phyloP scores from a whole-genome alignment of 2,888 invertebrate genomes.

The Cacoxenus indagator region DNA sequence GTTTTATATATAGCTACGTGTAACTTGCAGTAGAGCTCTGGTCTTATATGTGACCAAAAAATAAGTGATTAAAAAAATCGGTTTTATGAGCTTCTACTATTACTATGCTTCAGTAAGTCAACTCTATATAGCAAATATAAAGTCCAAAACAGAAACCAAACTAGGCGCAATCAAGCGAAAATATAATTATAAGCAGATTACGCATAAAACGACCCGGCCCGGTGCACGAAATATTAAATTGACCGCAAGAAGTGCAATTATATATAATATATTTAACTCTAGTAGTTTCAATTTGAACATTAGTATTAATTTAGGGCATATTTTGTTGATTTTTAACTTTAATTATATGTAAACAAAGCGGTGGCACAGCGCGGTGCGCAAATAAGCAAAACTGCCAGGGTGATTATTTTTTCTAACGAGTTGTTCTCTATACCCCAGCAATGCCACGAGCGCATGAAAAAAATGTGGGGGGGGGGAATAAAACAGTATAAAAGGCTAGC shows the following conservation, averaged over 20 bases:
- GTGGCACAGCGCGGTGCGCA: neutral
- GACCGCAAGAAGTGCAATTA: neutral
- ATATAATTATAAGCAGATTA: slow-evolving; percentile 14
- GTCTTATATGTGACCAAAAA: too few species aligned
- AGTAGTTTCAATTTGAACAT: neutral
- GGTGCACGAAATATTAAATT: slow-evolving; percentile 10
- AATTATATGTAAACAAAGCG: neutral
- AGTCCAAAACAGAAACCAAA: neutral
- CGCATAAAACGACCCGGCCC: neutral
- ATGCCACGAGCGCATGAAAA: too few species aligned
- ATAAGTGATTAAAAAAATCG: too few species aligned
- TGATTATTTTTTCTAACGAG: neutral
- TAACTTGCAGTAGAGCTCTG: too few species aligned
- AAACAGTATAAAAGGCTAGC: neutral
- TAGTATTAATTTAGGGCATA: neutral
- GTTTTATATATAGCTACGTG: too few species aligned
- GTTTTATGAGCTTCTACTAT: too few species aligned
- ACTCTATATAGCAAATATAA: neutral
- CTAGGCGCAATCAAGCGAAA: neutral
- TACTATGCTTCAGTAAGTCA: neutral
- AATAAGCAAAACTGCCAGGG: neutral
- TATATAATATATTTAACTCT: neutral
- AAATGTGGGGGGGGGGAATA: too few species aligned
- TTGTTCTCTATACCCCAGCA: slow-evolving; percentile 18
- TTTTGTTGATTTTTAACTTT: slow-evolving; percentile 10